phyloP scores from a whole-genome alignment of 2,888 invertebrate species.

The Nomada ruficornis region DNA sequence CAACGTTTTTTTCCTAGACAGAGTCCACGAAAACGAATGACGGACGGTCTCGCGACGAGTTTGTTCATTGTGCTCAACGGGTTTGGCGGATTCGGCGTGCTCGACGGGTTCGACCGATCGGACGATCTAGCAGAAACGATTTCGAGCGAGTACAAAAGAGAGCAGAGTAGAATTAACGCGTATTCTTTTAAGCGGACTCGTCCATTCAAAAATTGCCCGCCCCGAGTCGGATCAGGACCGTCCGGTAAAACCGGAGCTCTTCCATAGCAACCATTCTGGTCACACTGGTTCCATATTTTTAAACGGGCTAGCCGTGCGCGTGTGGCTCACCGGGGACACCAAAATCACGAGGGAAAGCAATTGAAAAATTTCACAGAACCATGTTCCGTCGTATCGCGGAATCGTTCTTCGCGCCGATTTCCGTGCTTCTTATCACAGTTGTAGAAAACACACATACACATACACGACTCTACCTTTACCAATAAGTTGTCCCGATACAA shows the following conservation, averaged over 20 bases:
- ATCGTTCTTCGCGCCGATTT: conserved; percentile 40
- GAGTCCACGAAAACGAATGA: neutral
- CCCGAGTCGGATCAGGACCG: conserved; percentile 80
- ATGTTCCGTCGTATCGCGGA: conserved; percentile 30
- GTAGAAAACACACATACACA: neutral
- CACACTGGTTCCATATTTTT: conserved; percentile 85
- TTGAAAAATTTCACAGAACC: conserved; percentile 37
- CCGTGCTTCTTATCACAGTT: conserved; percentile 44
- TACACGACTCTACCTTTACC: conserved; percentile 3
- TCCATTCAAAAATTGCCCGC: conserved; percentile 69
- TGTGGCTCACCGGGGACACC: conserved; percentile 82
- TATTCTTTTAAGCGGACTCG: conserved; percentile 42
- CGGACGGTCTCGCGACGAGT: neutral
- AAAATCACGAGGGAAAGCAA: conserved; percentile 51
- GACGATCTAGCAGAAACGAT: conserved; percentile 31
- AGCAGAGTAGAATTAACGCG: conserved; percentile 29
- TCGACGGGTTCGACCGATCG: conserved; percentile 28
- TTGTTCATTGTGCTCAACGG: too few relatives aligned
- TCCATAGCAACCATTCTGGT: conserved; percentile 85
- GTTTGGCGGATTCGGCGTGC: too few relatives aligned
- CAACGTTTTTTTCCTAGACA: neutral
- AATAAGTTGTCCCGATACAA: conserved; percentile 6
- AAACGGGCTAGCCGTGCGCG: conserved; percentile 81
- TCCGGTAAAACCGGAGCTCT: conserved; percentile 82
- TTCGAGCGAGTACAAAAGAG: conserved; percentile 8